Evolutionary conservation across 2,888 invertebrate species (phyloP).

Genomic region (Scaeva pyrastri): DNA sequence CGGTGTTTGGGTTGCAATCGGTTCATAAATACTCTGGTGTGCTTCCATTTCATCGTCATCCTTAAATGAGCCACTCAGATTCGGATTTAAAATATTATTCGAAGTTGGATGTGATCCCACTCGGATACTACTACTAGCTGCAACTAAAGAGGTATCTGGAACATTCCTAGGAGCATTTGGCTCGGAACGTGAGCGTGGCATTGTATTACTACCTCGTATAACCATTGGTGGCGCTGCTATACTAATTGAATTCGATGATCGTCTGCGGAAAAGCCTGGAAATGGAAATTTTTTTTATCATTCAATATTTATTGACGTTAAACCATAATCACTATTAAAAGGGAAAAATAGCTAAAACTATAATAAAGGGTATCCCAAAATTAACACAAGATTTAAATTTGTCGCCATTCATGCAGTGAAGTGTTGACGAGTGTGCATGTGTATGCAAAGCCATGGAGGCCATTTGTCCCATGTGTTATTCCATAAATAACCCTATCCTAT

Average conservation of each 20-base stretch:
- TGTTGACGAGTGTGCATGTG: no score
- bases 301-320: no score
- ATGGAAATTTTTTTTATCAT: neutral
- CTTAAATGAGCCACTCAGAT: slow-evolving; percentile 84
- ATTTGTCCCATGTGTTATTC: no score
- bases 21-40: slow-evolving; percentile 82
- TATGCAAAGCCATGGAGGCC: no score
- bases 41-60: slow-evolving; percentile 79
- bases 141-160: slow-evolving; percentile 29
- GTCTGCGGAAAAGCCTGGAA: slow-evolving; percentile 77
- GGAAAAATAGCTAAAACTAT: no score
- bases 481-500: no score
- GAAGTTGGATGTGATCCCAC: slow-evolving; percentile 77
- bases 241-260: slow-evolving; percentile 78
- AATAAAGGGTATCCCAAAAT: no score
- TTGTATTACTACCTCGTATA: slow-evolving; percentile 61
- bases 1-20: slow-evolving; percentile 78
- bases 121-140: slow-evolving; percentile 33
- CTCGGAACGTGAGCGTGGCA: slow-evolving; percentile 77
- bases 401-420: no score
- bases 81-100: slow-evolving; percentile 84
- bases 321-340: no score
- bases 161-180: slow-evolving; percentile 45
- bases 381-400: no score
- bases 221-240: slow-evolving; percentile 81